Evolutionary conservation across 2,113 vertebrate species (phyloP).

Genomic region (Lagopus leucura): DNA sequence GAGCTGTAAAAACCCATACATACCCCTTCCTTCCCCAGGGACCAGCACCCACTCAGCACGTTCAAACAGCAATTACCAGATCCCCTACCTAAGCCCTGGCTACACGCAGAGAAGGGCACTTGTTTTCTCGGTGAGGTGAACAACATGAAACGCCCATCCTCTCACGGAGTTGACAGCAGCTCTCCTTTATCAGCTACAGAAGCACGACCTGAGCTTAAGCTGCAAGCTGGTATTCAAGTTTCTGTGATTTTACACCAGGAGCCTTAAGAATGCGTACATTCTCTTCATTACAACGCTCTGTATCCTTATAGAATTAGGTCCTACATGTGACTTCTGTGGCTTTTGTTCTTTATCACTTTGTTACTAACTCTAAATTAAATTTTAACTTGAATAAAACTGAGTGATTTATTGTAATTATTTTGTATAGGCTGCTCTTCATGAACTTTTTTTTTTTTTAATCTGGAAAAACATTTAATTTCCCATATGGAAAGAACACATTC

Average conservation of each 20-base stretch:
- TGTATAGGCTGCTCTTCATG: slow-evolving; percentile 47
- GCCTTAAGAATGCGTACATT: not conserved
- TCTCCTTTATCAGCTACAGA: not conserved
- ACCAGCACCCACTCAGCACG: not conserved
- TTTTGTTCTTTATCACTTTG: slow-evolving; percentile 39
- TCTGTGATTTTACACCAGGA: not conserved
- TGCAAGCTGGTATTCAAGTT: not conserved
- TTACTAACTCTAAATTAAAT: slow-evolving; percentile 14
- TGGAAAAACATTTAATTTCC: slow-evolving; percentile 70
- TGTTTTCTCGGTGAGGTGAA: not conserved
- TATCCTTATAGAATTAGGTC: not conserved
- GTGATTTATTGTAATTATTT: slow-evolving; percentile 70
- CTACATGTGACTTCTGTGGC: not conserved
- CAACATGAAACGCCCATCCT: fast-evolving
- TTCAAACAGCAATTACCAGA: not conserved
- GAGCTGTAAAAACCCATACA: not conserved
- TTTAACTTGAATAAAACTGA: slow-evolving; percentile 33
- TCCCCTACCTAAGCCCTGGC: not conserved
- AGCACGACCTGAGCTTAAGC: not conserved
- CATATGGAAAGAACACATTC: slow-evolving; percentile 68
- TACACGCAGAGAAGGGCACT: not conserved
- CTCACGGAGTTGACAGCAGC: not conserved
- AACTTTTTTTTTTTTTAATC: not conserved
- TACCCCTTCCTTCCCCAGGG: not conserved
- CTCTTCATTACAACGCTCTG: not conserved